These are phyloP conservation scores for Chromis chromis DNA, from an alignment of 2,797 vertebrate species.

Conservation along the genomic window DNA sequence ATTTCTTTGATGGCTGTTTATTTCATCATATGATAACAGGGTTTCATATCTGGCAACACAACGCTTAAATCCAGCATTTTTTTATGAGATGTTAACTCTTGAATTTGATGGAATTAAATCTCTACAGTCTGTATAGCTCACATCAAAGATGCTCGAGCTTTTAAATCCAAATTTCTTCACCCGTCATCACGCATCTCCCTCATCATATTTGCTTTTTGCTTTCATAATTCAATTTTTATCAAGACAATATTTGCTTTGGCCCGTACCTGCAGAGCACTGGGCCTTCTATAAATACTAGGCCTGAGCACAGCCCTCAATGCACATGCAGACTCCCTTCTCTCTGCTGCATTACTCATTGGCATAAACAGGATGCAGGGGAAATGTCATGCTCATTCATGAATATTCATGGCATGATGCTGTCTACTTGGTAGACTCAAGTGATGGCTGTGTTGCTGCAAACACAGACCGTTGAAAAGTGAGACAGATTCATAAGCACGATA, in stretches of 20 bases:
- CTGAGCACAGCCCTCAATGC: slow-evolving; percentile 63
- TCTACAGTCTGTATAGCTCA: slow-evolving; percentile 18
- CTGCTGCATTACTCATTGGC: slow-evolving; percentile 80
- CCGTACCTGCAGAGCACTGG: slow-evolving; percentile 66
- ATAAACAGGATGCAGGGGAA: slow-evolving; percentile 82
- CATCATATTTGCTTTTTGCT: slow-evolving; percentile 64
- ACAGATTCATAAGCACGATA: slow-evolving; percentile 62
- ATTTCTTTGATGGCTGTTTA: slow-evolving; percentile 29
- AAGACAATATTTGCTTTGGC: slow-evolving; percentile 80
- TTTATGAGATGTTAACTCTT: slow-evolving; percentile 28
- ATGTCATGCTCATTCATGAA: slow-evolving; percentile 82
- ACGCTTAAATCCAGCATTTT: slow-evolving; percentile 9
- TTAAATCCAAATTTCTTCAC: slow-evolving; percentile 7
- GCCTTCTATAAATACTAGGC: slow-evolving; percentile 75
- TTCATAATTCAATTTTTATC: slow-evolving; percentile 69
- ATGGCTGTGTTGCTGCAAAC: slow-evolving; percentile 71
- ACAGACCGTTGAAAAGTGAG: slow-evolving; percentile 48
- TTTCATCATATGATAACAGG: slow-evolving; percentile 8
- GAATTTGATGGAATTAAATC: slow-evolving; percentile 22
- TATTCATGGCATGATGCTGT: slow-evolving; percentile 81
- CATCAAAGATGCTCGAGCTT: slow-evolving; percentile 22
- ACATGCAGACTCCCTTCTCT: slow-evolving; percentile 61
- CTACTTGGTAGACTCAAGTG: slow-evolving; percentile 76
- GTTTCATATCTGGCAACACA: slow-evolving; percentile 12
- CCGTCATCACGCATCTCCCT: slow-evolving; percentile 49